Conservation (phyloP, 2,797 vertebrate species). For the Poeciliopsis turneri region DNA sequence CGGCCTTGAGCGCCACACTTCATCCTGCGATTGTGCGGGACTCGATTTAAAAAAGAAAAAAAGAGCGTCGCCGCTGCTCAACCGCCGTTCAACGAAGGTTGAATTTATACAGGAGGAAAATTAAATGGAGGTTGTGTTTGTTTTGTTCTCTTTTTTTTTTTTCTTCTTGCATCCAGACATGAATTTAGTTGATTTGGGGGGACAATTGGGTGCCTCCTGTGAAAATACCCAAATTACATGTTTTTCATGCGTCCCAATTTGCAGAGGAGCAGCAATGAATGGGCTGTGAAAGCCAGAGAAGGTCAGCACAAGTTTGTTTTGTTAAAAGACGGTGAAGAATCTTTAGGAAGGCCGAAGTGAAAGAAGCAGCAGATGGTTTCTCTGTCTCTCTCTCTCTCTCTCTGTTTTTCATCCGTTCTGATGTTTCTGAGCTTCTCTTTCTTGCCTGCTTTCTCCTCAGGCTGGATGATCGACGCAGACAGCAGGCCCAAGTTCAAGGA, state of each 20-base stretch:
- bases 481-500: slow-evolving; percentile 98
- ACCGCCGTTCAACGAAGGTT: slow-evolving; percentile 8
- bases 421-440: not conserved
- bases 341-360: slow-evolving; percentile 1
- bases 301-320: not conserved
- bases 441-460: slow-evolving; percentile 67
- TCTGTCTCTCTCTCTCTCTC: not conserved
- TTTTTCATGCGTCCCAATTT: not conserved
- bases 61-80: not conserved
- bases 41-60: not conserved
- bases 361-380: not conserved
- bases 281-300: slow-evolving; percentile 1
- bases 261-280: not conserved
- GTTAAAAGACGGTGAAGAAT: slow-evolving; percentile 6
- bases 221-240: not conserved
- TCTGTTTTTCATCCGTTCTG: not conserved
- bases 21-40: slow-evolving; percentile 1
- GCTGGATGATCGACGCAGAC: slow-evolving; percentile 99
- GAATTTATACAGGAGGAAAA: not conserved
- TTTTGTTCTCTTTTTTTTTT: not conserved
- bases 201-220: not conserved
- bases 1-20: slow-evolving; percentile 38
- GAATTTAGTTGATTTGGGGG: not conserved
- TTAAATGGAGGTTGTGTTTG: not conserved
- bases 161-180: not conserved